Evolutionary conservation across 2,797 vertebrate species (phyloP).

Genomic region (Cyprinodon diabolis): DNA sequence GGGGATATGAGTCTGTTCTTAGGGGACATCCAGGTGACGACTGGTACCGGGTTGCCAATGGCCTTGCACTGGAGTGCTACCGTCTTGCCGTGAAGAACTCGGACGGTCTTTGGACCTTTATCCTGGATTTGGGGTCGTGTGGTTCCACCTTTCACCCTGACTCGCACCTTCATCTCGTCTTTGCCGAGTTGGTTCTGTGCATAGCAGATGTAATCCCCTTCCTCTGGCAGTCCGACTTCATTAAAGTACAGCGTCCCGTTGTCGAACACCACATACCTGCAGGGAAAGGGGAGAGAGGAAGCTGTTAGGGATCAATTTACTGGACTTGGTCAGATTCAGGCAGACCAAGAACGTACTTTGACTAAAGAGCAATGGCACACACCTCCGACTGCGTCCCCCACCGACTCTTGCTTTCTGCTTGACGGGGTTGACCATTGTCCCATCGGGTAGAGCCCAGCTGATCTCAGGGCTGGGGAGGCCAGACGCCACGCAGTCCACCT

Average conservation of each 20-base stretch:
- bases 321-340: no score
- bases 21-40: conserved; percentile 88
- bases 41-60: conserved; percentile 84
- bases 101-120: conserved; percentile 62
- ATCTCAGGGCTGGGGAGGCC: conserved; percentile 91
- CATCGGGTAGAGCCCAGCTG: conserved; percentile 92
- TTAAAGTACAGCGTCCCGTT: conserved; percentile 93
- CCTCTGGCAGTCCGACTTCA: conserved; percentile 86
- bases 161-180: conserved; percentile 90
- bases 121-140: conserved; percentile 81
- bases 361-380: conserved; percentile 6
- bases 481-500: conserved; percentile 92
- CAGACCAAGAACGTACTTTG: neutral
- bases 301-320: no score
- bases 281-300: neutral
- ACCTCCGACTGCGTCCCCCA: conserved; percentile 79
- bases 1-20: conserved; percentile 80
- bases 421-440: conserved; percentile 87
- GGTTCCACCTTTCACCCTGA: conserved; percentile 84
- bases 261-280: conserved; percentile 87
- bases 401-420: conserved; percentile 77
- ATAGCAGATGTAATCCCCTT: conserved; percentile 93
- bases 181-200: conserved; percentile 92
- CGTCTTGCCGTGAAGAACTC: conserved; percentile 84
- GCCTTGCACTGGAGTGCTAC: conserved; percentile 80